Conservation (phyloP, 2,888 invertebrate species). For the Eupithecia centaureata region DNA sequence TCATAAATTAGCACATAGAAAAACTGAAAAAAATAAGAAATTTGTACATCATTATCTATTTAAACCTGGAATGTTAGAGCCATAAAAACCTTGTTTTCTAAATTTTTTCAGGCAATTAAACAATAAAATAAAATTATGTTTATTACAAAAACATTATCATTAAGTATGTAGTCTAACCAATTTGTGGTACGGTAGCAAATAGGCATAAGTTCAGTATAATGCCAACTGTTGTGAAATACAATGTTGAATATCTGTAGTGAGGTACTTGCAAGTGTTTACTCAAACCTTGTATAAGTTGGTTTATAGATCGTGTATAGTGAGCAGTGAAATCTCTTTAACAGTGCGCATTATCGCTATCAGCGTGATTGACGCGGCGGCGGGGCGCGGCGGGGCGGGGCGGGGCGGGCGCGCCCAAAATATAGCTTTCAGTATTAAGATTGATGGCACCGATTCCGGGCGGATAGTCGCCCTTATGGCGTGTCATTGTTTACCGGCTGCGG, state of each 20-base stretch:
- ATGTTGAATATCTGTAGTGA: no score
- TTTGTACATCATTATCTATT: background rate
- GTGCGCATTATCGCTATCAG: conserved; percentile 59
- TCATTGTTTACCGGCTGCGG: conserved; percentile 32
- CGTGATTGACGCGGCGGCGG: conserved; percentile 65
- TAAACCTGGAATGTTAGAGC: background rate
- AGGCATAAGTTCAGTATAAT: no score
- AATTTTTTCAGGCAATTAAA: background rate
- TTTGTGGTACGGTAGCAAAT: no score
- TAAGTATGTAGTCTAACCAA: no score
- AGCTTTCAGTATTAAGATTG: conserved; percentile 79
- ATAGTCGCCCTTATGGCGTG: conserved; percentile 26
- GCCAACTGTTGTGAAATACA: no score
- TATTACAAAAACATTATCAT: no score
- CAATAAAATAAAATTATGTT: no score
- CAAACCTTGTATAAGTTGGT: background rate
- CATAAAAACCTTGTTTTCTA: background rate
- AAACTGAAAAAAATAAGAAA: background rate
- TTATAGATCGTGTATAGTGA: background rate
- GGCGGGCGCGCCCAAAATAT: conserved; percentile 70
- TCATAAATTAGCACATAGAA: background rate
- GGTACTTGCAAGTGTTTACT: background rate
- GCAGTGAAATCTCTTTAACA: conserved; percentile 21
- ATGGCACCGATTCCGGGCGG: conserved; percentile 58
- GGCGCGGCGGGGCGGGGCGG: background rate